These are phyloP conservation scores for Zaprionus ghesquierei DNA, from an alignment of 1,140 invertebrate genomes.

Conservation along the genomic window DNA sequence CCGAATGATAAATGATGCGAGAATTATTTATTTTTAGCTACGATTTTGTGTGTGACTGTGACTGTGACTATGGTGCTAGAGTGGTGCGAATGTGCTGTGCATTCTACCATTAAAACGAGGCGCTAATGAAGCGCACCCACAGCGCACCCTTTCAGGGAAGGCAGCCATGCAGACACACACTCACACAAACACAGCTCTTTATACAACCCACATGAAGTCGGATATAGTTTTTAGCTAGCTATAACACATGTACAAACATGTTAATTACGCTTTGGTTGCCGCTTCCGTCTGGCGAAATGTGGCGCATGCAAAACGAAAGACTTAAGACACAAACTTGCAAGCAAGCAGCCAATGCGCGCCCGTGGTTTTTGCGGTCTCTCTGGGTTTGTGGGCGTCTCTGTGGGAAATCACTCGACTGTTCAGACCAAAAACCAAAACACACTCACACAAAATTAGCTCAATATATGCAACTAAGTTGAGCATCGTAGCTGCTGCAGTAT, in stretches of 20 bases:
- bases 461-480: not conserved
- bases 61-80: too few relatives aligned
- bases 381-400: conserved; percentile 34
- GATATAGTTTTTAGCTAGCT: not conserved
- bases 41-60: not conserved
- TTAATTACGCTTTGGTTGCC: conserved; percentile 38
- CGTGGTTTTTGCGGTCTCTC: conserved; percentile 21
- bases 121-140: conserved; percentile 45
- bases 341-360: conserved; percentile 15
- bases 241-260: conserved; percentile 35
- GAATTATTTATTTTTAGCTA: conserved; percentile 10
- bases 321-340: conserved; percentile 42
- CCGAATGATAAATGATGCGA: conserved; percentile 62
- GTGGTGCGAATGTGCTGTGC: not conserved
- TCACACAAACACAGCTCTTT: not conserved
- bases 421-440: not conserved
- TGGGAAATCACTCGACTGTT: conserved; percentile 8
- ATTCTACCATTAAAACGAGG: conserved; percentile 33
- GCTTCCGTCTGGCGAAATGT: conserved; percentile 42
- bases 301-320: conserved; percentile 46
- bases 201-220: conserved; percentile 19
- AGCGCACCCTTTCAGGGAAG: conserved; percentile 35
- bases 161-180: not conserved
- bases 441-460: not conserved
- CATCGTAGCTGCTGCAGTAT: not conserved